A percentile compares a stretch with the other conserved stretches of the same genome.
phyloP scores from a whole-genome alignment of 2,113 vertebrate genomes.

The Myiozetetes cayanensis region DNA sequence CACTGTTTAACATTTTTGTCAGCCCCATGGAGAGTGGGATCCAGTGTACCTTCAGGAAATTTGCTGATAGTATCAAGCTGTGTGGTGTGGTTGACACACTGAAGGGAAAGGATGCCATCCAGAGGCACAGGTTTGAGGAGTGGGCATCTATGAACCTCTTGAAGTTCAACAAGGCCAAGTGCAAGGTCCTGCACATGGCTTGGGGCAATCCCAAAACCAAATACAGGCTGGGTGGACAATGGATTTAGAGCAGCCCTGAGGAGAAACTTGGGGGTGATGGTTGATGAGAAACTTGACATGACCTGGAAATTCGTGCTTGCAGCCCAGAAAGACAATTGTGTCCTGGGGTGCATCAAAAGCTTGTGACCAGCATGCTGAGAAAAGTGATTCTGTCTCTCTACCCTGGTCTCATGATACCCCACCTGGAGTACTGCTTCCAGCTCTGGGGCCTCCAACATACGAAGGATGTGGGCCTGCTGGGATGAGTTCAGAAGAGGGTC shows the following conservation, averaged over 20 bases:
- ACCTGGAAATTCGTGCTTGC: neutral
- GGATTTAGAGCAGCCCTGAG: neutral
- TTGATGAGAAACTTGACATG: neutral
- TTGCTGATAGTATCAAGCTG: fast-evolving
- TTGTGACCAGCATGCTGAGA: neutral
- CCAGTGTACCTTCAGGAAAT: neutral
- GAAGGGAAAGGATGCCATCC: neutral
- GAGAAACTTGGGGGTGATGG: neutral
- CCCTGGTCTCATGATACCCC: neutral
- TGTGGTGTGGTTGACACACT: neutral
- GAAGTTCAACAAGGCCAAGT: neutral
- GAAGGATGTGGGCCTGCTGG: neutral
- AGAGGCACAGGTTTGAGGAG: too few species aligned
- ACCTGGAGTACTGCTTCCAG: neutral
- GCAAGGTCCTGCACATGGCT: neutral
- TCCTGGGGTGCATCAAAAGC: neutral
- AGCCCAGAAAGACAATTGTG: neutral
- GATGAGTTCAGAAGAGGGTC: neutral
- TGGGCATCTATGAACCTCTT: fast-evolving
- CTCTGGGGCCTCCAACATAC: neutral
- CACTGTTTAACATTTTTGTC: neutral
- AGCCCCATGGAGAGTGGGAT: neutral
- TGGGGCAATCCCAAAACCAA: neutral
- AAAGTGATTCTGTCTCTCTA: neutral
- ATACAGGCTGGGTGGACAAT: neutral